These are phyloP conservation scores for Atherinomorus stipes DNA, from an alignment of 2,113 vertebrate species.

Conservation along the genomic window DNA sequence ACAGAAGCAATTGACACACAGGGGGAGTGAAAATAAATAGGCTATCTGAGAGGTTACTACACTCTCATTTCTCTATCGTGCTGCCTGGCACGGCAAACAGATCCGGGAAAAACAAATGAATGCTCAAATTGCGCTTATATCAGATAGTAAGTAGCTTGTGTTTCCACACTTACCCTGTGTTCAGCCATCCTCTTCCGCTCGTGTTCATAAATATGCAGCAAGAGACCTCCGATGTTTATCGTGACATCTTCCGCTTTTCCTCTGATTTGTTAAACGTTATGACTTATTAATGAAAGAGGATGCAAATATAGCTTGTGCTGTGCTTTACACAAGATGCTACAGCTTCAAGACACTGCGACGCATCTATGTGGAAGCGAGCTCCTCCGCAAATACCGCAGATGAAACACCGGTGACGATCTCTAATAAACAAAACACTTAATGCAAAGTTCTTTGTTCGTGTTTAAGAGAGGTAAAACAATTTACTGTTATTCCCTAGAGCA, in stretches of 20 bases:
- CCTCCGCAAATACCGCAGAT: background rate
- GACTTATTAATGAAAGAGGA: constrained; percentile 80
- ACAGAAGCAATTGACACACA: background rate
- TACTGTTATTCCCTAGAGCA: constrained; percentile 40
- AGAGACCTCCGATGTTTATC: constrained; percentile 66
- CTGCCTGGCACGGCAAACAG: constrained; percentile 6
- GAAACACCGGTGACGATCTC: constrained; percentile 22
- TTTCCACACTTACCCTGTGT: constrained; percentile 23
- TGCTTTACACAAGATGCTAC: constrained; percentile 20
- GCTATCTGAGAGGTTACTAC: background rate
- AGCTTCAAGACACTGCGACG: constrained; percentile 18
- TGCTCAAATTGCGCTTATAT: constrained; percentile 34
- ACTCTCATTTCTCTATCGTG: background rate
- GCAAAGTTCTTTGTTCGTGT: constrained; percentile 38
- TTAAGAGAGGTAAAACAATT: constrained; percentile 48
- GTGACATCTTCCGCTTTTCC: constrained; percentile 64
- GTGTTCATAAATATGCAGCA: constrained; percentile 56
- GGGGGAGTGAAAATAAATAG: background rate
- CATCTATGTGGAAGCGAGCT: constrained; percentile 10
- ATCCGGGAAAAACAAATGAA: constrained; percentile 28
- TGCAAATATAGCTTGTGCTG: constrained; percentile 72
- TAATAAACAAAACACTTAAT: constrained; percentile 42
- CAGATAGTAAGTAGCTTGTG: constrained; percentile 20
- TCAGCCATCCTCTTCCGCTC: constrained; percentile 1
- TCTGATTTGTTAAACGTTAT: constrained; percentile 77